Conservation (phyloP, 2,888 invertebrate species). For the Mylabris sibirica region DNA sequence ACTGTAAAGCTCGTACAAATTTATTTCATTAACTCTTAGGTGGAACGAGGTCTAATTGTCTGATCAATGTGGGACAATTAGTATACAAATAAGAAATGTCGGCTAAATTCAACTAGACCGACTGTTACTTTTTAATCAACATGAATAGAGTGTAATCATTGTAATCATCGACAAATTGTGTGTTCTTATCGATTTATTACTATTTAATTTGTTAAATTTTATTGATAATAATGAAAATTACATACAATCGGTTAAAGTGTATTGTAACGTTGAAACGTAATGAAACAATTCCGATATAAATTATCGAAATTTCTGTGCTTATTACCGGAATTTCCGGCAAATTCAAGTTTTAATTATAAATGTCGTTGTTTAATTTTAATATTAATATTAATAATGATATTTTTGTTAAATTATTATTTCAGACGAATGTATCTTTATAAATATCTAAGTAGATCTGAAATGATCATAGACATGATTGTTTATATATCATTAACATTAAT, state of each 20-base stretch:
- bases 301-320: background rate
- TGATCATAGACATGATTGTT: background rate
- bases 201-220: no score
- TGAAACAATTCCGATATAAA: background rate
- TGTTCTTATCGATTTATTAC: no score
- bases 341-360: background rate
- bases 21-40: no score
- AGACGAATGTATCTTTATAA: background rate
- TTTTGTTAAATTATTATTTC: background rate
- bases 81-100: no score
- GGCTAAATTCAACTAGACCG: no score
- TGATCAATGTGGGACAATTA: no score
- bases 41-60: no score
- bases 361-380: background rate
- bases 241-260: background rate
- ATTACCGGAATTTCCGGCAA: background rate
- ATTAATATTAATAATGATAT: background rate
- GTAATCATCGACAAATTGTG: no score
- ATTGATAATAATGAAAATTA: no score
- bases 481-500: background rate
- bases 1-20: no score
- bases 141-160: no score
- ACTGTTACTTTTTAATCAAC: no score
- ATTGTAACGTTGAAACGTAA: background rate
- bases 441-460: background rate